phyloP scores from a whole-genome alignment of 2,113 vertebrate species.

The Leptobrachium ailaonicum region DNA sequence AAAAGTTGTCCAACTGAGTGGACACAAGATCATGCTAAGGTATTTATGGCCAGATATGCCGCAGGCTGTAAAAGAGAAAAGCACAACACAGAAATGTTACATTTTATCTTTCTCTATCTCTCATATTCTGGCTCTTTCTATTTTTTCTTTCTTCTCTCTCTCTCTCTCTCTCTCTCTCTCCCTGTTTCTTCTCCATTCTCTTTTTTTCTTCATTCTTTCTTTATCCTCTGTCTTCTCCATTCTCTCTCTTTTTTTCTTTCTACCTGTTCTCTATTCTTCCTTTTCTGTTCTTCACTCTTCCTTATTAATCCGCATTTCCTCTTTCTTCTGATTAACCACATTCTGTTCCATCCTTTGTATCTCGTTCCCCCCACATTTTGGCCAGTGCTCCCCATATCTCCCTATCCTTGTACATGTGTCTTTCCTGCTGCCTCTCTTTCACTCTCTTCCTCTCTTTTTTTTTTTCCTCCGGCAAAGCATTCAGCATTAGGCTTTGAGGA shows the following conservation, averaged over 20 bases:
- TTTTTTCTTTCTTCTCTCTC: conserved; percentile 1
- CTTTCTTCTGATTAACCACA: no score
- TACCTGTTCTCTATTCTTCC: no score
- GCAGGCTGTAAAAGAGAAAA: conserved; percentile 1
- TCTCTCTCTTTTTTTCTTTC: not conserved
- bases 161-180: not conserved
- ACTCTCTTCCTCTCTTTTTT: not conserved
- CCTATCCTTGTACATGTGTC: no score
- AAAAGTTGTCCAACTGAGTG: conserved; percentile 1
- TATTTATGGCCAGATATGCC: conserved; percentile 33
- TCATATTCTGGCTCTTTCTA: conserved; percentile 19
- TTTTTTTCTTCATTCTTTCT: no score
- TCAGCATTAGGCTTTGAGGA: no score
- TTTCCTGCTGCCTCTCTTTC: not conserved
- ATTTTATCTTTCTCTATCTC: conserved; percentile 1
- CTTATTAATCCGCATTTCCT: no score
- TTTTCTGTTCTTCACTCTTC: no score
- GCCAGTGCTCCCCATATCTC: no score
- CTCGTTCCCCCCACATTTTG: no score
- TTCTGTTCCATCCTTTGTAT: no score
- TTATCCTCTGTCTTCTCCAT: not conserved
- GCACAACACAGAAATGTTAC: not conserved
- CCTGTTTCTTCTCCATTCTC: no score
- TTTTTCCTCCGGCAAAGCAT: not conserved
- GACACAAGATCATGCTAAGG: conserved; percentile 20